These are phyloP conservation scores for Sylvilagus bachmani DNA, from an alignment of 2,113 vertebrate genomes.

Conservation along the genomic window DNA sequence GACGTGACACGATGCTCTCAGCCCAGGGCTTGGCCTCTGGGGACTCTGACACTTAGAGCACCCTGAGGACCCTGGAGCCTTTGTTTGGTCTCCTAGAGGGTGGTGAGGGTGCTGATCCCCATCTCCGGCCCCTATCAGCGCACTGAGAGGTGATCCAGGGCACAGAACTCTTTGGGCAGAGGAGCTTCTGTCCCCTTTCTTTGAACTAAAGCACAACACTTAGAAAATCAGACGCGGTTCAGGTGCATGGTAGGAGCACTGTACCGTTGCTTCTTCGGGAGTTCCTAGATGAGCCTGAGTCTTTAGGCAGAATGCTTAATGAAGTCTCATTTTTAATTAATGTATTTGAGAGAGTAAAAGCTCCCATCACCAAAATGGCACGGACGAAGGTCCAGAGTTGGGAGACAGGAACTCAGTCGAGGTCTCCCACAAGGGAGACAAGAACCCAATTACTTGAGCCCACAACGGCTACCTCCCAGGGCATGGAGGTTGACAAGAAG, in stretches of 20 bases:
- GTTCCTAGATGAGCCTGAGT: not conserved
- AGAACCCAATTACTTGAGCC: no score
- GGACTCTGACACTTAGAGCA: rapidly evolving
- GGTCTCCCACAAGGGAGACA: no score
- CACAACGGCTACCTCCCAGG: no score
- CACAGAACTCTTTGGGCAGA: not conserved
- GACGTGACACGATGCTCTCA: rapidly evolving
- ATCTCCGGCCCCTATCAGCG: not conserved
- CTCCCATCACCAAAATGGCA: no score
- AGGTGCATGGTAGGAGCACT: rapidly evolving
- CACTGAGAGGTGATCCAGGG: not conserved
- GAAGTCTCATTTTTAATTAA: no score
- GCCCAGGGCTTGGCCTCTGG: not conserved
- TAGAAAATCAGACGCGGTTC: not conserved
- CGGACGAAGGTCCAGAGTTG: no score
- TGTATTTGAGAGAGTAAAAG: no score
- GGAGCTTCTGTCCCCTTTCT: not conserved
- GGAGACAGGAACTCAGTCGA: no score
- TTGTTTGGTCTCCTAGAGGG: not conserved
- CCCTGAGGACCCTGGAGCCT: not conserved
- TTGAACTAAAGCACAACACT: not conserved
- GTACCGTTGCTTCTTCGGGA: not conserved
- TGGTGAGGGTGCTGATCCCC: not conserved
- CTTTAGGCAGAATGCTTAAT: not conserved
- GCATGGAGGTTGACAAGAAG: no score